Evolutionary conservation across 2,888 invertebrate genomes (phyloP).

Genomic region (Elegia similella): DNA sequence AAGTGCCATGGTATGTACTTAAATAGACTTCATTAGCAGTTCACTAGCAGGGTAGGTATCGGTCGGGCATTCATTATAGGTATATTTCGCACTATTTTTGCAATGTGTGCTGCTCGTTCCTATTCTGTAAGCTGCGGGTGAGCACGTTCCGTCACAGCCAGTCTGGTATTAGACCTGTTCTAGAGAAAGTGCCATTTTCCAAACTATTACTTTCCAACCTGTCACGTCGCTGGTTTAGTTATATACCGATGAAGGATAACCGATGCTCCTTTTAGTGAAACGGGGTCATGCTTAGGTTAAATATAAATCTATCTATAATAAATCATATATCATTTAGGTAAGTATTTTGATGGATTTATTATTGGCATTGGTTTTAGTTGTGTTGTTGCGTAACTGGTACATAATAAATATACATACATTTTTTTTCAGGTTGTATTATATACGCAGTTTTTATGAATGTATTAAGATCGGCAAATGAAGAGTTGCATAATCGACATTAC

Average conservation of each 20-base stretch:
- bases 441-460: too few species aligned
- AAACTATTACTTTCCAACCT: conserved; percentile 70
- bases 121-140: conserved; percentile 13
- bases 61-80: conserved; percentile 32
- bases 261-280: conserved; percentile 68
- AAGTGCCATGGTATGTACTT: conserved; percentile 31
- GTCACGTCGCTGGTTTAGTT: conserved; percentile 43
- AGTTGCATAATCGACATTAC: too few species aligned
- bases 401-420: neutral
- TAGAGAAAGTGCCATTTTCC: conserved; percentile 75
- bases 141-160: conserved; percentile 33
- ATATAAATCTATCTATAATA: neutral
- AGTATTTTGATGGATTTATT: too few species aligned
- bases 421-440: too few species aligned
- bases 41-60: conserved; percentile 30
- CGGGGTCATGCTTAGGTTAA: conserved; percentile 41
- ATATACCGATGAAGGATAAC: conserved; percentile 45
- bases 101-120: conserved; percentile 15
- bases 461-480: too few species aligned
- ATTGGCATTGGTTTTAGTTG: too few species aligned
- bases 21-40: conserved; percentile 29
- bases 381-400: conserved; percentile 2
- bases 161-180: conserved; percentile 55
- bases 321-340: too few species aligned
- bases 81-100: conserved; percentile 18